Evolutionary conservation across 2,888 invertebrate species (phyloP).

Genomic region (Adela reaumurella): DNA sequence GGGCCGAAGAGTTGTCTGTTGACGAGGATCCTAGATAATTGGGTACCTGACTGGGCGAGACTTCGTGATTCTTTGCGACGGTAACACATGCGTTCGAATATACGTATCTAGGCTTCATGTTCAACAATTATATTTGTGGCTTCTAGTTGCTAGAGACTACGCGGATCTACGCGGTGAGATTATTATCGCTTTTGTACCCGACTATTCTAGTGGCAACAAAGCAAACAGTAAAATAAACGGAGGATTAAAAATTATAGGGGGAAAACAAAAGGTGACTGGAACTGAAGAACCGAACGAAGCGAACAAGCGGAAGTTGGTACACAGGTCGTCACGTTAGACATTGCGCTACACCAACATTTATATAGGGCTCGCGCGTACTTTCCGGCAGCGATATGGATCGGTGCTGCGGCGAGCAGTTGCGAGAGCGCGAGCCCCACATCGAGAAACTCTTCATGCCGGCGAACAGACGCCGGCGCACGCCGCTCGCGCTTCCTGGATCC

Average conservation of each 20-base stretch:
- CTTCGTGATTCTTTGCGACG: too few relatives aligned
- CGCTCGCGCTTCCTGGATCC: conserved; percentile 58
- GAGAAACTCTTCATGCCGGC: conserved; percentile 79
- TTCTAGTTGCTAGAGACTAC: too few relatives aligned
- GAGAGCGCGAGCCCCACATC: conserved; percentile 66
- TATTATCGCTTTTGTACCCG: conserved; percentile 7
- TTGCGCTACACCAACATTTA: conserved; percentile 30
- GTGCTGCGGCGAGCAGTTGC: conserved; percentile 69
- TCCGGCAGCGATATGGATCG: conserved; percentile 84
- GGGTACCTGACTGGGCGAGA: too few relatives aligned
- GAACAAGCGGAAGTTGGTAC: conserved; percentile 31
- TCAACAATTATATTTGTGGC: too few relatives aligned
- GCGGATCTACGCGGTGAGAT: conserved; percentile 1
- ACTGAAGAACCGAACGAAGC: conserved; percentile 34
- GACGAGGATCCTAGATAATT: too few relatives aligned
- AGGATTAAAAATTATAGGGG: conserved; percentile 29
- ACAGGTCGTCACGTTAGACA: conserved; percentile 38
- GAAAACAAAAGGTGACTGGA: conserved; percentile 32
- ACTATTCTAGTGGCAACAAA: conserved; percentile 34
- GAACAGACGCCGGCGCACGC: conserved; percentile 72
- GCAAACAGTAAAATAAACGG: conserved; percentile 21
- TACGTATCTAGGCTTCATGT: too few relatives aligned
- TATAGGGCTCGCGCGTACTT: conserved; percentile 63
- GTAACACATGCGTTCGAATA: too few relatives aligned
- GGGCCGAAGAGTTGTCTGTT: too few relatives aligned